Evolutionary conservation across 2,797 vertebrate species (phyloP).

Genomic region (Coilia nasus): DNA sequence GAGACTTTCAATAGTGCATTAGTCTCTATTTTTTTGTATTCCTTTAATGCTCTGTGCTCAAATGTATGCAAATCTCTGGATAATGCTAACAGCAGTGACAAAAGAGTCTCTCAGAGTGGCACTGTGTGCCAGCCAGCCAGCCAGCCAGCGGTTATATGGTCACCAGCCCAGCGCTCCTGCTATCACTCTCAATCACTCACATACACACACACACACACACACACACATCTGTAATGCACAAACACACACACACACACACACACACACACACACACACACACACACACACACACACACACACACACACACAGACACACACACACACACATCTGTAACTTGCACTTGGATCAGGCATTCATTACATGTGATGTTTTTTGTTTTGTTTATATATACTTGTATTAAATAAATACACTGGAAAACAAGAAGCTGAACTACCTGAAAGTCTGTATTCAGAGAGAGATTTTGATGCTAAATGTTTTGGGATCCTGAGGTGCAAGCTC

Average conservation of each 20-base stretch:
- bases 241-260: no score
- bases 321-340: no score
- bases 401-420: background rate
- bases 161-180: background rate
- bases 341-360: background rate
- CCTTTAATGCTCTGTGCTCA: constrained; percentile 79
- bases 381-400: no score
- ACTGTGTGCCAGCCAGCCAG: constrained; percentile 62
- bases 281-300: no score
- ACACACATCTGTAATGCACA: no score
- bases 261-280: no score
- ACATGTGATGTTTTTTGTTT: background rate
- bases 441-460: background rate
- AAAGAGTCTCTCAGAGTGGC: constrained; percentile 72
- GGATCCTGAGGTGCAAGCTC: background rate
- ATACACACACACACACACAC: no score
- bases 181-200: background rate
- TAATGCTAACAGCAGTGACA: constrained; percentile 80
- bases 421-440: background rate
- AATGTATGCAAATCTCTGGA: constrained; percentile 83
- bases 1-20: constrained; percentile 81
- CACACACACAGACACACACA: no score
- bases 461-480: background rate
- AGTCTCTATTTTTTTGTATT: constrained; percentile 76
- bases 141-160: constrained; percentile 46